These are phyloP conservation scores for Scaptomyza montana DNA, from an alignment of 1,140 invertebrate genomes.

Conservation along the genomic window DNA sequence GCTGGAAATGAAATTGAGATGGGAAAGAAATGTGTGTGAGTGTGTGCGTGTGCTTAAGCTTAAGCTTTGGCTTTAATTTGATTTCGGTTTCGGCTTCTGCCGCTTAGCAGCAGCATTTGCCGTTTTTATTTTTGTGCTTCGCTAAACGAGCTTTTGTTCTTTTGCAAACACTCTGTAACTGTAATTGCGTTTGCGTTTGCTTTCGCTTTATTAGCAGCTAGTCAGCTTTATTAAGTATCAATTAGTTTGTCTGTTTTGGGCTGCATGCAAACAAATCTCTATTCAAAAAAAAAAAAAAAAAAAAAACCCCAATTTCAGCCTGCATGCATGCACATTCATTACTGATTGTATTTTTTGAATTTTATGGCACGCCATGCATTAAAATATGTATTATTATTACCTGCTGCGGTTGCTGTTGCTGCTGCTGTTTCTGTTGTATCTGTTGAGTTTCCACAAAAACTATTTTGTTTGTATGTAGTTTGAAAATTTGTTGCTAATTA, in stretches of 20 bases:
- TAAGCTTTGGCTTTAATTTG: slow-evolving; percentile 10
- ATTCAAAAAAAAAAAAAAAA: neutral
- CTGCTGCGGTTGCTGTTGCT: slow-evolving; percentile 17
- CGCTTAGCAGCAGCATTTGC: slow-evolving; percentile 26
- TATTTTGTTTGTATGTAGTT: slow-evolving; percentile 2
- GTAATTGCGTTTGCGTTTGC: slow-evolving; percentile 58
- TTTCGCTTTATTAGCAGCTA: slow-evolving; percentile 34
- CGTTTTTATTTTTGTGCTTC: neutral
- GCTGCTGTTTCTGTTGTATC: neutral
- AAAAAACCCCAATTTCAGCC: slow-evolving; percentile 5
- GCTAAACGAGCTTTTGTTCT: slow-evolving; percentile 66
- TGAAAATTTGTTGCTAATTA: slow-evolving; percentile 43
- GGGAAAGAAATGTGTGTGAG: neutral
- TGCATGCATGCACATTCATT: neutral
- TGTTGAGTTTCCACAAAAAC: slow-evolving; percentile 21
- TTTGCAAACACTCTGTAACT: slow-evolving; percentile 19
- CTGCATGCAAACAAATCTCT: slow-evolving; percentile 48
- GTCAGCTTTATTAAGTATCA: slow-evolving; percentile 37
- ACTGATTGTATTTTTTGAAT: slow-evolving; percentile 39
- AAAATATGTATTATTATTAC: slow-evolving; percentile 39
- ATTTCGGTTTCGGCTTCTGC: neutral
- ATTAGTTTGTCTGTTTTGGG: slow-evolving; percentile 20
- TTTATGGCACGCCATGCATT: slow-evolving; percentile 38
- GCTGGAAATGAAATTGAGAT: slow-evolving; percentile 1
- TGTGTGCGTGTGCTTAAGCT: neutral